Base-by-base conservation (phyloP, 1,140 invertebrate genomes). In the Drosophila parabipectinata region DNA sequence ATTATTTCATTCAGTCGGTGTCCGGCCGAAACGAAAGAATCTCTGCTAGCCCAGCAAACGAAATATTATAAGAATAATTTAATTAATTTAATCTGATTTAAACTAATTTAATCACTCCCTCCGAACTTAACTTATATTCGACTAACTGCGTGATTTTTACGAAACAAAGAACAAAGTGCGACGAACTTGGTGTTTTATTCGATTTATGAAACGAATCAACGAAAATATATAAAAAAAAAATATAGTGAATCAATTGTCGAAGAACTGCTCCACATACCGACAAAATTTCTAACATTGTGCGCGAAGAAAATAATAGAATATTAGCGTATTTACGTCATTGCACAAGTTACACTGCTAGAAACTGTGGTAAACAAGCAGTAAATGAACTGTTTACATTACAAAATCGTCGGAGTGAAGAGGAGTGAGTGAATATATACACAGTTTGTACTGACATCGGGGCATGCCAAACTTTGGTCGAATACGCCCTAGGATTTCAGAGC, bases 11-110 rank as follows among this genome's bases (percentile, higher is more conserved):
- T 37, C 10, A 91, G 90, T 91, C 90, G 89, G 91, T 91, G 90
- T 91, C 90, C 90, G 90, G 75, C 90, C 90, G 87, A 91, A 91
- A 91, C 90, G 90, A 91, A 91, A 91, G 90, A 91, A 90, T 91
- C 81, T 69, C 67, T 78, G 58, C 56, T 60, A 60, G 79, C 71
- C 80, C 73, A 72, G 63, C 69, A 58, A 85, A 85, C 81, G 82
- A 85, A 85, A 85, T 63, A 79, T 69, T 48, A 54, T 18, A 72
- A 73, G 79, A 62, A 81, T 74, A 87, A 50, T 74, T 63, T 53
- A 55, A 77, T 88, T 64, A 53, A 53, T 71, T 50, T 58, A 58
- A 44, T 15, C 32, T 30, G 51, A 60, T 68, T 72, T 59, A 15
- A 69, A 60, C 51, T 80, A 64, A 54, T 47, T 55, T 66, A 60